Conservation (phyloP, 2,797 vertebrate species). For the Eospalax fontanierii region DNA sequence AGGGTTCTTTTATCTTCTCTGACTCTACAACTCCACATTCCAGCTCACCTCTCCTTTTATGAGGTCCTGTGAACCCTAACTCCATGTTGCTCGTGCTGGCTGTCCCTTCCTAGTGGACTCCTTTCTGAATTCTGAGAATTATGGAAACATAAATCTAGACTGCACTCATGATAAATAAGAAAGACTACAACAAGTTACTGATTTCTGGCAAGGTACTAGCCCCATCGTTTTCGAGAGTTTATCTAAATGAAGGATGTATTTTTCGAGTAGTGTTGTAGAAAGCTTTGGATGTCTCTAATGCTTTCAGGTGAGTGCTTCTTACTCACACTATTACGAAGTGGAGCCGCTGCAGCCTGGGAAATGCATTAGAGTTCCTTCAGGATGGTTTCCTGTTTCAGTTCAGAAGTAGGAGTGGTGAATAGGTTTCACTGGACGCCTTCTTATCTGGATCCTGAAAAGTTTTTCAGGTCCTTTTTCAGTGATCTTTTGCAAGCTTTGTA, state of each 20-base stretch:
- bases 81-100: rapidly evolving
- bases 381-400: background rate
- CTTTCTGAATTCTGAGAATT: background rate
- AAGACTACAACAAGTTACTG: background rate
- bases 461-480: background rate
- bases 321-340: background rate
- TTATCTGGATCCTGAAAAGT: background rate
- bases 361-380: background rate
- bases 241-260: background rate
- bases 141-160: background rate
- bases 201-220: background rate
- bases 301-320: background rate
- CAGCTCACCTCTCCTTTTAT: background rate
- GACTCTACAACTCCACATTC: background rate
- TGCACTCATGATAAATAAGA: background rate
- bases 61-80: background rate
- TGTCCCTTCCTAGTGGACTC: background rate
- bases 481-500: background rate
- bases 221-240: background rate
- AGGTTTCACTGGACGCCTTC: background rate
- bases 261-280: background rate
- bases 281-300: background rate
- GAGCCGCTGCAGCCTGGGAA: background rate
- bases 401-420: background rate
- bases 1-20: background rate